A percentile compares a stretch with the other conserved stretches of the same genome.
Conservation (phyloP, 1,140 invertebrate genomes). For the Bombus impatiens region DNA sequence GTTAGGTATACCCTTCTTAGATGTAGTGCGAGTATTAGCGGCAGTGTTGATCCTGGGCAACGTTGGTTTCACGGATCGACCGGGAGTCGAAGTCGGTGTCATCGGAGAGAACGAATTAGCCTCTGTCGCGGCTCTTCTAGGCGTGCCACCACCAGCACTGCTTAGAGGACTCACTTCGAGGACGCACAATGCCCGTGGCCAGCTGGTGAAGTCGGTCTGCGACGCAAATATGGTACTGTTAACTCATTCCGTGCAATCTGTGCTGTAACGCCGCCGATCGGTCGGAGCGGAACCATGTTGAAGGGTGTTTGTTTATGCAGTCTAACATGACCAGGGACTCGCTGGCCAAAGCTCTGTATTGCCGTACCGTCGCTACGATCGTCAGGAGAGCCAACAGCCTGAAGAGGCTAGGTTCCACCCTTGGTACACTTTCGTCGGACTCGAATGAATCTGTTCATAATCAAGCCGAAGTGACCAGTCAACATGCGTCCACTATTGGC, state of each 20-base stretch:
- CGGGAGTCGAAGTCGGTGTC: constrained; percentile 88
- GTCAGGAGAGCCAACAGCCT: constrained; percentile 95
- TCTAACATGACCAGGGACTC: constrained; percentile 94
- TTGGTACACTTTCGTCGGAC: constrained; percentile 94
- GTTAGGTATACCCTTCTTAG: constrained; percentile 95
- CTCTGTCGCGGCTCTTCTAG: constrained; percentile 92
- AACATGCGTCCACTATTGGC: constrained; percentile 93
- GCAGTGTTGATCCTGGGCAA: constrained; percentile 96
- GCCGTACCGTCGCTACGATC: constrained; percentile 96
- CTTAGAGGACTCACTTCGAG: constrained; percentile 92
- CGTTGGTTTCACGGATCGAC: constrained; percentile 92
- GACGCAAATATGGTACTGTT: constrained; percentile 89
- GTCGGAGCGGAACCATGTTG: constrained; percentile 25
- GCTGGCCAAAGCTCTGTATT: constrained; percentile 96
- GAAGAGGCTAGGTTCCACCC: constrained; percentile 92
- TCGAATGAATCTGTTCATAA: constrained; percentile 96
- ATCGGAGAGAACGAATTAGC: constrained; percentile 91
- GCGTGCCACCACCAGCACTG: constrained; percentile 89
- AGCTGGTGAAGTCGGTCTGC: constrained; percentile 91
- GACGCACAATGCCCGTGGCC: constrained; percentile 92
- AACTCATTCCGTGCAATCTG: constrained; percentile 13
- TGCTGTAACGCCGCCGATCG: neutral
- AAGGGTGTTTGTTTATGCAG: constrained; percentile 76
- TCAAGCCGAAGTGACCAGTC: constrained; percentile 91
- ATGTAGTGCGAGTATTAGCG: constrained; percentile 95